Conservation (phyloP, 2,888 invertebrate species). For the Dioctria rufipes region DNA sequence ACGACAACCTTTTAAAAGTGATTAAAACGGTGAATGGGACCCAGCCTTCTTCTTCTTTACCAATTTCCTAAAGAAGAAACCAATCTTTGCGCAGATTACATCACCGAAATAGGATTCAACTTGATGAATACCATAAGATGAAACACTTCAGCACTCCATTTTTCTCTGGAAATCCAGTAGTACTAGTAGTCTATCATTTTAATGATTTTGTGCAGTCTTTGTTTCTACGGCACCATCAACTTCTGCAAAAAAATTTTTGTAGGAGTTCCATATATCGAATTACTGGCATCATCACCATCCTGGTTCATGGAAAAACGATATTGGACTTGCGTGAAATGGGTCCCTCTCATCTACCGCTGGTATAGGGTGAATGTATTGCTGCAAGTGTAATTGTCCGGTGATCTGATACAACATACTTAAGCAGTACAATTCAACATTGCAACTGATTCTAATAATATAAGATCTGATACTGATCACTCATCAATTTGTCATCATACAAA, state of each 20-base stretch:
- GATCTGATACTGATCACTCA: too few species aligned
- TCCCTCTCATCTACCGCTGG: too few species aligned
- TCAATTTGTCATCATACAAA: too few species aligned
- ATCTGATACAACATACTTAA: too few species aligned
- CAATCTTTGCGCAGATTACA: slow-evolving; percentile 91
- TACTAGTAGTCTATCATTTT: not conserved
- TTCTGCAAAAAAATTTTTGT: slow-evolving; percentile 25
- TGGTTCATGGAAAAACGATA: too few species aligned
- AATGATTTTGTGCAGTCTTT: not conserved
- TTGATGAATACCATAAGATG: slow-evolving; percentile 78
- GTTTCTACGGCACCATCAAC: not conserved
- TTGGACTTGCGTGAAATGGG: too few species aligned
- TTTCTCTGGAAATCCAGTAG: not conserved
- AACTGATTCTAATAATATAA: too few species aligned
- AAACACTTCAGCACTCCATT: slow-evolving; percentile 28
- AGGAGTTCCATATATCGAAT: not conserved
- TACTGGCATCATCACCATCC: slow-evolving; percentile 55
- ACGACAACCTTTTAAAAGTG: slow-evolving; percentile 89
- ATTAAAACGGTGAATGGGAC: slow-evolving; percentile 86
- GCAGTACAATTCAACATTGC: too few species aligned
- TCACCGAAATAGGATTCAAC: slow-evolving; percentile 83
- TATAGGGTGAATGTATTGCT: too few species aligned
- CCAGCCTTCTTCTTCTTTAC: slow-evolving; percentile 93
- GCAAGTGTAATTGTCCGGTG: too few species aligned
- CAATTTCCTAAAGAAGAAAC: slow-evolving; percentile 90